phyloP scores from a whole-genome alignment of 2,113 vertebrate genomes.

The Lycaon pictus region DNA sequence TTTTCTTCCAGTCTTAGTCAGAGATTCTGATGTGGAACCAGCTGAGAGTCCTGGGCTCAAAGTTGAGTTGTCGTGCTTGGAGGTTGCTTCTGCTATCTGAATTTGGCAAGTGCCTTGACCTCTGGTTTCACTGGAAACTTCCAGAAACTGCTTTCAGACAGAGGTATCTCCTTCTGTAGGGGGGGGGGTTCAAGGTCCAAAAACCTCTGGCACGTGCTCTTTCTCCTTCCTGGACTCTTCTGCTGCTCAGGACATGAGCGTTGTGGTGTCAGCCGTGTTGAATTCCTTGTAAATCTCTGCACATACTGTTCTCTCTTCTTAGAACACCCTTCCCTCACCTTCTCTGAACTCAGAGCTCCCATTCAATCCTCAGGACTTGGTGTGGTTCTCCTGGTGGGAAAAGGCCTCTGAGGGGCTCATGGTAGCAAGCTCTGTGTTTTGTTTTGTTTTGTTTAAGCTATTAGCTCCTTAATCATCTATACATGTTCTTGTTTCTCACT shows the following conservation, averaged over 20 bases:
- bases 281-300: not conserved
- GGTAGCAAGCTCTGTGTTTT: not conserved
- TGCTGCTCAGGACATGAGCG: not conserved
- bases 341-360: not conserved
- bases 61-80: not conserved
- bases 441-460: not conserved
- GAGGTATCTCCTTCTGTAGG: not conserved
- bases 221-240: not conserved
- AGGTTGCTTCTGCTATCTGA: constrained; percentile 24
- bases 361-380: not conserved
- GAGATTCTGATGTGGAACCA: constrained; percentile 57
- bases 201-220: not conserved
- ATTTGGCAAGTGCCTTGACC: not conserved
- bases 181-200: not conserved
- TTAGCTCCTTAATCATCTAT: not conserved
- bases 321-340: not conserved
- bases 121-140: not conserved
- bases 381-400: not conserved
- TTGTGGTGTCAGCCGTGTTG: accelerated
- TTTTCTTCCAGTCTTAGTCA: constrained; percentile 72
- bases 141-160: not conserved
- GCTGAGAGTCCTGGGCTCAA: constrained; percentile 6
- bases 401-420: not conserved
- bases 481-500: not conserved
- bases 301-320: not conserved